Base-by-base conservation (phyloP, 2,888 invertebrate species). In the Amorpha juglandis region DNA sequence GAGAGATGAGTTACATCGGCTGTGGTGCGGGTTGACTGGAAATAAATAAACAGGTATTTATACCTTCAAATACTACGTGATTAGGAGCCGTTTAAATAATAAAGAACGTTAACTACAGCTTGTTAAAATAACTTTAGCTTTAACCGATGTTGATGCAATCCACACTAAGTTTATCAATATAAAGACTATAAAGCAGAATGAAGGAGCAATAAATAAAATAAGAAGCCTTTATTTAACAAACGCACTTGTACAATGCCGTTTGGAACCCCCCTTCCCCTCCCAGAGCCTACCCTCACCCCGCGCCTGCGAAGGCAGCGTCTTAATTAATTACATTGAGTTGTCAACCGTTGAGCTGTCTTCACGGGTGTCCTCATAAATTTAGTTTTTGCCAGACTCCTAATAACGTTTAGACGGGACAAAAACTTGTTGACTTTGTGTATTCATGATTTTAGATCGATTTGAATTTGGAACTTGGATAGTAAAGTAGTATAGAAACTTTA, bases 261-360 rank as follows among this genome's bases (percentile, higher is more conserved):
- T 33, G 19, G 3, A 27, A 11, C 12, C n/a, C 55, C 27, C 47
- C 27, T 14, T 16, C 53, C 42, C 33, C 47, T 9, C 6, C 33
- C 35, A 3, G 8, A 33, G 11, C 50, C 8, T 9, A 6, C 11
- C 53, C 35, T 33, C 64, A 47, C 47, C 55, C 47, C 47, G 14
- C 48, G 65, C 53, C 69, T 67, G 64, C 65, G 70, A 71, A 69
- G 74, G 71, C 76, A 74, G 73, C 71, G 74, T 78, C 82, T 82
- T 86, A 85, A 85, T 87, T 86, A 87, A 87, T 87, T 85, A 87
- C 80, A 82, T 84, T 78, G 79, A 82, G 81, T 81, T 84, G 86
- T 85, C 84, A 84, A 75, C 79, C 76, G 78, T 71, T 75, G 77
- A 73, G 72, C 78, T 78, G 78, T 82, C 79, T 80, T 78, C 78